phyloP scores from a whole-genome alignment of 1,140 invertebrate species.

The Conopomorpha cramerella region DNA sequence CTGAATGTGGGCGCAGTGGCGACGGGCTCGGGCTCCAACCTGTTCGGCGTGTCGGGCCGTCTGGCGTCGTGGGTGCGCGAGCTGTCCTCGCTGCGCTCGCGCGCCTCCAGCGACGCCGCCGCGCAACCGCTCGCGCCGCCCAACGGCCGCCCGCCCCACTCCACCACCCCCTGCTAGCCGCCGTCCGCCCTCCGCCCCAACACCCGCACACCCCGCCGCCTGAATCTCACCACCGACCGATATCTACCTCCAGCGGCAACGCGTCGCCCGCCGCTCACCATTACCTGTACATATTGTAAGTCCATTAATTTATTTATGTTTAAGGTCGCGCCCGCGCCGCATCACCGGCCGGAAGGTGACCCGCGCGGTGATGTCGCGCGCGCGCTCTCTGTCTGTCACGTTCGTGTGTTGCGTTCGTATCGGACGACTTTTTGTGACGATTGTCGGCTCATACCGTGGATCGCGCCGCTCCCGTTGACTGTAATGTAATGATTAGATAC shows the following conservation, averaged over 20 bases:
- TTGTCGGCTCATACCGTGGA: no score
- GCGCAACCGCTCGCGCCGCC: constrained; percentile 42
- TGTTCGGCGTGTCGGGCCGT: constrained; percentile 49
- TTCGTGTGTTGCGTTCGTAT: no score
- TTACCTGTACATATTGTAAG: no score
- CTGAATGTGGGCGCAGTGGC: constrained; percentile 49
- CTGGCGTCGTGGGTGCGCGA: constrained; percentile 51
- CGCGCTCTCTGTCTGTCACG: no score
- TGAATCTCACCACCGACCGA: background rate
- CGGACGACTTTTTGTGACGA: no score
- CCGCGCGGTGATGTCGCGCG: no score
- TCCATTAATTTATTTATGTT: no score
- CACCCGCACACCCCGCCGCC: background rate
- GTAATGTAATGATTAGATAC: no score
- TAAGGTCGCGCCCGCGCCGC: no score
- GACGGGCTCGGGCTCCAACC: constrained; percentile 43
- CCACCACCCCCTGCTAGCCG: constrained; percentile 15
- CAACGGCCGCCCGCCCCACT: constrained; percentile 10
- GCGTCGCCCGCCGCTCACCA: no score
- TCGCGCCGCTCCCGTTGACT: no score
- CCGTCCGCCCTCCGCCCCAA: constrained; percentile 8
- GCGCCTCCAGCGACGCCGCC: constrained; percentile 32
- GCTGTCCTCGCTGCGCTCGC: constrained; percentile 39
- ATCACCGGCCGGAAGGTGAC: no score
- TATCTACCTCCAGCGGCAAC: constrained; percentile 35